These are phyloP conservation scores for Phoebastria nigripes DNA, from an alignment of 2,797 vertebrate genomes.

Conservation along the genomic window DNA sequence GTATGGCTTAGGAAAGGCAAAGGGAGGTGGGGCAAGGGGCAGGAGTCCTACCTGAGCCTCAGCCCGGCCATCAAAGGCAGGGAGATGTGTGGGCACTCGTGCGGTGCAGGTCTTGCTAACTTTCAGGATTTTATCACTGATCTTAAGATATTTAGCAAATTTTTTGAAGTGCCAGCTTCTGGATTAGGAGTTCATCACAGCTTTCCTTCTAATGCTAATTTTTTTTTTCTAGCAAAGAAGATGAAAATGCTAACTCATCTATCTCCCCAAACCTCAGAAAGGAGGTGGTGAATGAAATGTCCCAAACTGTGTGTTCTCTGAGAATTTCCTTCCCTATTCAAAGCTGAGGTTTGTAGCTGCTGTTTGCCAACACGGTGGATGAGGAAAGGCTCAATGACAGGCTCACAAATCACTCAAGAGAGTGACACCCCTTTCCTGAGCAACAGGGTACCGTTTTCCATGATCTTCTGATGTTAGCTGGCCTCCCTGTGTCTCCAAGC, in stretches of 20 bases:
- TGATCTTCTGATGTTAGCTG: not conserved
- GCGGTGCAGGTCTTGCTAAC: rapidly evolving
- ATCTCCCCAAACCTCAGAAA: not conserved
- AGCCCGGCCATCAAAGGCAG: not conserved
- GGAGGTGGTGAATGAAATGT: not conserved
- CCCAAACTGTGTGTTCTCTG: not conserved
- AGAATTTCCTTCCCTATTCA: not conserved
- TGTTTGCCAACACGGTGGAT: not conserved
- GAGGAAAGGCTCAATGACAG: not conserved
- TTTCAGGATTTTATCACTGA: not conserved
- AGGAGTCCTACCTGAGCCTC: not conserved
- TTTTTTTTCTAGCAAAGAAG: not conserved
- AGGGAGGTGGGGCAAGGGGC: not conserved
- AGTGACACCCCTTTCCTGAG: not conserved
- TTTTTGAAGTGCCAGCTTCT: not conserved
- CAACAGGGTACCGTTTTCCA: not conserved
- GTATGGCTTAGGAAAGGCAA: not conserved
- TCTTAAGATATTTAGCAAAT: not conserved
- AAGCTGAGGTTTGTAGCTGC: not conserved
- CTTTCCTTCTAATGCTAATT: not conserved
- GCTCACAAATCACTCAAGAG: not conserved
- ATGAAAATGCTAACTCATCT: not conserved
- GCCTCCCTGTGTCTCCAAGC: not conserved
- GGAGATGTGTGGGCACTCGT: not conserved
- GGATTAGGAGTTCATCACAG: not conserved